Conservation (phyloP, 2,888 invertebrate genomes). For the Drosophila niveifrons region DNA sequence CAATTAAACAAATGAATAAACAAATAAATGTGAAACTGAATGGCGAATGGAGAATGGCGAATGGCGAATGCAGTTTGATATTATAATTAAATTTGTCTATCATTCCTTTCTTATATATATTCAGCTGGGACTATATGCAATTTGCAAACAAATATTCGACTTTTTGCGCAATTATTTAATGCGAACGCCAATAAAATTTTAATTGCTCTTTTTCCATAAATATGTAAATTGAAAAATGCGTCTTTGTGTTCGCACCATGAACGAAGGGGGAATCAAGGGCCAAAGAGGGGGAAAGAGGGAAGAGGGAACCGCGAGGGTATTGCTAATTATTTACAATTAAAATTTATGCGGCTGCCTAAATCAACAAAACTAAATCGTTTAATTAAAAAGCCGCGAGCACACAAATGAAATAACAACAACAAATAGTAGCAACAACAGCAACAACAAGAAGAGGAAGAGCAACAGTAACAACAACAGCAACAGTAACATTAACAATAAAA, state of each 20-base stretch:
- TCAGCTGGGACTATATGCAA: constrained; percentile 42
- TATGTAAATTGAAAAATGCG: constrained; percentile 54
- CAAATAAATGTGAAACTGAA: constrained; percentile 29
- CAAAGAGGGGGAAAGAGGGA: not conserved
- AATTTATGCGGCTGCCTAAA: constrained; percentile 75
- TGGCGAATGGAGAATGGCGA: constrained; percentile 17
- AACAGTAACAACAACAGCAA: not conserved
- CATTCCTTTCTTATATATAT: constrained; percentile 22
- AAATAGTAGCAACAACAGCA: constrained; percentile 27
- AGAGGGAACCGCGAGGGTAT: not conserved
- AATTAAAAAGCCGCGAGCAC: constrained; percentile 69
- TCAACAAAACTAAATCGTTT: constrained; percentile 77
- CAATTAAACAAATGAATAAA: constrained; percentile 57
- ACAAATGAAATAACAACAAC: constrained; percentile 13
- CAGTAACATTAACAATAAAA: constrained; percentile 16
- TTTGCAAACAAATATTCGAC: constrained; percentile 40
- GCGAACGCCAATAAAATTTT: constrained; percentile 71
- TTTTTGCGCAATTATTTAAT: constrained; percentile 70
- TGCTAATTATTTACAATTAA: constrained; percentile 74
- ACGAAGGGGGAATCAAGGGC: not conserved
- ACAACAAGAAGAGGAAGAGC: not conserved
- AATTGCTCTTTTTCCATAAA: constrained; percentile 69
- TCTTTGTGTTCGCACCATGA: constrained; percentile 23
- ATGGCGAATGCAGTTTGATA: constrained; percentile 29
- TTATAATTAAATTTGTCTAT: constrained; percentile 55